Evolutionary conservation across 1,140 invertebrate species (phyloP).

Genomic region (Drosophila rhopaloa): DNA sequence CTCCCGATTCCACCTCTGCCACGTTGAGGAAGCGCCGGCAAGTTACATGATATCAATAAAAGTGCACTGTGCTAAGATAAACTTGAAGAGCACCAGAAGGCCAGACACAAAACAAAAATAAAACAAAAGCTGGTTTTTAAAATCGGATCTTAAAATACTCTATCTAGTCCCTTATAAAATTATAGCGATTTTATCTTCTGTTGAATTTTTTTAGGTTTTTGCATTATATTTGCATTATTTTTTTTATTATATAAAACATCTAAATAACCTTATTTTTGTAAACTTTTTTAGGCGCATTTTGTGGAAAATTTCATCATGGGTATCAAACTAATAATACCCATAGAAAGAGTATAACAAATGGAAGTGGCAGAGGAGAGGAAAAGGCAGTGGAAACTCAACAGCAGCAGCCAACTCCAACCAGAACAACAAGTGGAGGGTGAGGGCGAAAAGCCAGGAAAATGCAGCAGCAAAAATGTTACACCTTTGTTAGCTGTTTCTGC

Average conservation of each 20-base stretch:
- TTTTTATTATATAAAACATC: too few species aligned
- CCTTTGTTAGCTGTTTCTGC: conserved; percentile 53
- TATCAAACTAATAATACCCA: neutral
- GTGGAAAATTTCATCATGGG: too few species aligned
- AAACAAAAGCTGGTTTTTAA: neutral
- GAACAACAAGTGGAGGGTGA: conserved; percentile 28
- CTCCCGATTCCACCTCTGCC: neutral
- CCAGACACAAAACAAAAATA: conserved; percentile 18
- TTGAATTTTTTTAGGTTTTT: too few species aligned
- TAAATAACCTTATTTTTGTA: too few species aligned
- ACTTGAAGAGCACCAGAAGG: conserved; percentile 41
- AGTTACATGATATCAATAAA: conserved; percentile 75
- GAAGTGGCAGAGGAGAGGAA: conserved; percentile 5
- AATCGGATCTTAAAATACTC: neutral
- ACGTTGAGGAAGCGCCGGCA: conserved; percentile 56
- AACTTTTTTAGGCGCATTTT: neutral
- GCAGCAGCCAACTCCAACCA: conserved; percentile 5
- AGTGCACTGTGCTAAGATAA: conserved; percentile 54
- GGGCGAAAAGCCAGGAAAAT: conserved; percentile 16
- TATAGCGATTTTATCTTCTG: too few species aligned
- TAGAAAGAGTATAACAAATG: conserved; percentile 12
- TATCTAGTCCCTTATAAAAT: neutral
- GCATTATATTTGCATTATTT: too few species aligned
- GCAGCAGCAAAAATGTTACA: conserved; percentile 65
- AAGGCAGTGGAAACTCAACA: conserved; percentile 6